Percentiles rank a stretch among this genome's conserved stretches.
Evolutionary conservation across 1,140 invertebrate species (phyloP).

Genomic region (Drosophila lowei): DNA sequence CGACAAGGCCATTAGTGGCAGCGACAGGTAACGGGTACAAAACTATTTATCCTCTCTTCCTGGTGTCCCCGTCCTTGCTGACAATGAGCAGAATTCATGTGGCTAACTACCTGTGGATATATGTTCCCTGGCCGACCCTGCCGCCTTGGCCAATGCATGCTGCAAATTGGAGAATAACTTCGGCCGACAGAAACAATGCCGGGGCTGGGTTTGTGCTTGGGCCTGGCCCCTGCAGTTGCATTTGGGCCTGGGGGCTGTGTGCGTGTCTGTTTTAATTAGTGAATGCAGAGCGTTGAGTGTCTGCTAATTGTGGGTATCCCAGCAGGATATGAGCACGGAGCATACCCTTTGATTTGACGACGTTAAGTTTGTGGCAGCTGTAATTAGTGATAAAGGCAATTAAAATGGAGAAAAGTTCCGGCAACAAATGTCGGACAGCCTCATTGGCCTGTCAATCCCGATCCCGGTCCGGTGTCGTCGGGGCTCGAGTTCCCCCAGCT

Average conservation of each 20-base stretch:
- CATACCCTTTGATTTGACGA: slow-evolving; percentile 11
- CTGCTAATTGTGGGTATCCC: slow-evolving; percentile 32
- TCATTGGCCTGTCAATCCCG: slow-evolving; percentile 11
- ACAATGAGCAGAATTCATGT: too few species aligned
- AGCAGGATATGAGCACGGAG: slow-evolving; percentile 1
- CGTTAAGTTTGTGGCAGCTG: slow-evolving; percentile 27
- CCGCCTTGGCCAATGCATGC: too few species aligned
- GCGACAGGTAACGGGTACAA: too few species aligned
- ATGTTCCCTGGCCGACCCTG: too few species aligned
- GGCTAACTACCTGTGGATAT: too few species aligned
- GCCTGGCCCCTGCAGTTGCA: not conserved
- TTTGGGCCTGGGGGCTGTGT: too few species aligned
- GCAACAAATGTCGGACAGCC: slow-evolving; percentile 9
- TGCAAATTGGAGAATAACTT: too few species aligned
- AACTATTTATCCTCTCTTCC: too few species aligned
- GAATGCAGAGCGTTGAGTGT: slow-evolving; percentile 35
- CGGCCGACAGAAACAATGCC: too few species aligned
- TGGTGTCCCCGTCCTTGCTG: too few species aligned
- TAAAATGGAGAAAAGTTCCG: slow-evolving; percentile 30
- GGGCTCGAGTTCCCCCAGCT: not conserved
- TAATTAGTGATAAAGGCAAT: slow-evolving; percentile 58
- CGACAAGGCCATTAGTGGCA: too few species aligned
- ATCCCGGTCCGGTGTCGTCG: not conserved
- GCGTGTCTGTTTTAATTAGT: slow-evolving; percentile 43
- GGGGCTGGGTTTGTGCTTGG: too few species aligned